Percentiles rank a stretch among this genome's conserved stretches.
These are phyloP conservation scores for Rhopalosiphum nymphaeae DNA, from an alignment of 2,888 invertebrate genomes.

Conservation along the genomic window DNA sequence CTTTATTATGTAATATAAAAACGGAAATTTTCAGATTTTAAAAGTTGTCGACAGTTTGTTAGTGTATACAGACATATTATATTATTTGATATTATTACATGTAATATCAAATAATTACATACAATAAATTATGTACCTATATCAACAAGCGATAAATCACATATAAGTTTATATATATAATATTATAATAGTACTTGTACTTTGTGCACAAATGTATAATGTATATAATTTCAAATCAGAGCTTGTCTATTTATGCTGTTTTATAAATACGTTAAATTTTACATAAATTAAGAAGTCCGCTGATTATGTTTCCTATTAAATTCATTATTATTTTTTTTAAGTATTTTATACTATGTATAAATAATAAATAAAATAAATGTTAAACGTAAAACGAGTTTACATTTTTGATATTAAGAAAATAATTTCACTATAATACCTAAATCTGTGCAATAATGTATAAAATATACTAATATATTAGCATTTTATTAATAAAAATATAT, in stretches of 20 bases:
- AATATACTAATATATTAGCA: neutral
- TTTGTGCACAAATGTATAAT: neutral
- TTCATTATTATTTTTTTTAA: neutral
- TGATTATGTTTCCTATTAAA: neutral
- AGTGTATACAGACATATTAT: neutral
- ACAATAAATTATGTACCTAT: neutral
- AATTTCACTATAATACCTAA: neutral
- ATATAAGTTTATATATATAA: neutral
- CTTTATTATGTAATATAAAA: neutral
- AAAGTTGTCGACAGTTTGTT: neutral
- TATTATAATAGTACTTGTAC: neutral
- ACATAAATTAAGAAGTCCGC: neutral
- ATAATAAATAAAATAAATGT: neutral
- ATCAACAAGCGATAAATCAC: neutral
- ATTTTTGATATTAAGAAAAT: neutral
- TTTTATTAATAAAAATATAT: neutral
- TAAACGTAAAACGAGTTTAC: neutral
- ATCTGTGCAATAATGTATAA: neutral
- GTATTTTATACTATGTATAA: neutral
- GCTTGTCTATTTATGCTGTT: neutral
- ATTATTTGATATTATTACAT: neutral
- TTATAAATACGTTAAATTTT: neutral
- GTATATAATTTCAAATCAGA: neutral
- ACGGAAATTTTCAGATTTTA: neutral
- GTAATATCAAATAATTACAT: neutral